Percentiles rank a stretch among this genome's conserved stretches.
Evolutionary conservation across 2,797 vertebrate species (phyloP).

Genomic region (Anguilla megastoma): DNA sequence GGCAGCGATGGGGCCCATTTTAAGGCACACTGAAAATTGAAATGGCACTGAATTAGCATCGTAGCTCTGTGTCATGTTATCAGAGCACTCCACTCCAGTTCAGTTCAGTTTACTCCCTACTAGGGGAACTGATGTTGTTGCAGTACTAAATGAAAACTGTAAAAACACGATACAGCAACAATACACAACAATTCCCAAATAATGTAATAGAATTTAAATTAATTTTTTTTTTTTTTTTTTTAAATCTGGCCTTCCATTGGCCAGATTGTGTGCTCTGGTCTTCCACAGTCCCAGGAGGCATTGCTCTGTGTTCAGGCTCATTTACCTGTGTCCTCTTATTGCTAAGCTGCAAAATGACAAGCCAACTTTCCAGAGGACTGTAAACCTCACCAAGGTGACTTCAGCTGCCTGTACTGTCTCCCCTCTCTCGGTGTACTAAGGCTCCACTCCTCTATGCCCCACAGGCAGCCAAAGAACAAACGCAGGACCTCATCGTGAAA

Average conservation of each 20-base stretch:
- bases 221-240: too few relatives aligned
- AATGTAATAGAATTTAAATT: too few relatives aligned
- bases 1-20: background rate
- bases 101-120: background rate
- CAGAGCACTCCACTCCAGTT: background rate
- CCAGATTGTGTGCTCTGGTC: background rate
- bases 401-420: conserved; percentile 22
- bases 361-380: background rate
- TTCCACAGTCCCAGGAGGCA: background rate
- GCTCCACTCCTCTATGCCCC: conserved; percentile 38
- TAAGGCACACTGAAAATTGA: background rate
- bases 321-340: background rate
- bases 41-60: background rate
- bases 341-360: background rate
- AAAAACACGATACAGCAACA: too few relatives aligned
- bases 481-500: conserved; percentile 95
- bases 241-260: background rate
- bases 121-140: background rate
- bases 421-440: background rate
- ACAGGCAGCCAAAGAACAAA: conserved; percentile 94
- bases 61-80: background rate
- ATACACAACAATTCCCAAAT: too few relatives aligned
- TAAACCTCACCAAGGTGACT: background rate
- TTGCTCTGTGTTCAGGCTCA: background rate
- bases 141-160: too few relatives aligned